Percentiles rank a stretch among this genome's conserved stretches.
Conservation (phyloP, 30 jellyfish, hydroid and myxozoan species). For the Aurelia aurita complex sp. Pacific region DNA sequence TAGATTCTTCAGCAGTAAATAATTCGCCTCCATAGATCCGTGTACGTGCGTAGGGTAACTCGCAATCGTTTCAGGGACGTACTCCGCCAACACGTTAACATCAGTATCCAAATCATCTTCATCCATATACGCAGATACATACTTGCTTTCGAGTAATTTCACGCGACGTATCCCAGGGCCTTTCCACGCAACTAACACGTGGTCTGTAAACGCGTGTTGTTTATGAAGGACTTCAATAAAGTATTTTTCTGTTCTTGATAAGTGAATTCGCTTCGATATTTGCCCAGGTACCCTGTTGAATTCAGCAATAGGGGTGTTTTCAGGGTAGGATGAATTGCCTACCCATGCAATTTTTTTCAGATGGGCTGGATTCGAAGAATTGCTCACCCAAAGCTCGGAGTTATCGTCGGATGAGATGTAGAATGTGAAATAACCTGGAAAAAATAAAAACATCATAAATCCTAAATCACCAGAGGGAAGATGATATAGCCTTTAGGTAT, state of each 20-base stretch:
- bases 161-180: conserved; percentile 77
- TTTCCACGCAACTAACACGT: conserved; percentile 86
- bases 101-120: conserved; percentile 65
- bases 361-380: conserved; percentile 48
- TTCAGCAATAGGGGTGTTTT: conserved; percentile 61
- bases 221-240: conserved; percentile 86
- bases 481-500: too few relatives aligned
- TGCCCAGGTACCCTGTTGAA: conserved; percentile 51
- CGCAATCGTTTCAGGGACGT: conserved; percentile 85
- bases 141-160: conserved; percentile 35
- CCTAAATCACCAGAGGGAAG: too few relatives aligned
- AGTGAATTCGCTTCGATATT: conserved; percentile 54
- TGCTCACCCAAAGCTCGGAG: conserved; percentile 95
- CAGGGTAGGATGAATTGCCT: conserved; percentile 63
- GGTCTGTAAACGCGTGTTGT: conserved; percentile 77
- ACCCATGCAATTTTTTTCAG: conserved; percentile 74
- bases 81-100: conserved; percentile 68
- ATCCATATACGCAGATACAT: conserved; percentile 76
- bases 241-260: conserved; percentile 49
- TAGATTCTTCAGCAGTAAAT: conserved; percentile 38
- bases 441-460: background rate
- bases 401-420: conserved; percentile 90
- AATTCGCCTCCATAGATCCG: conserved; percentile 44
- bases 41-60: conserved; percentile 71
- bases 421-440: conserved; percentile 76